Evolutionary conservation across 2,888 invertebrate genomes (phyloP), one percentile per base, ranked within the genome.

Genomic region (Plebejus argus): DNA sequence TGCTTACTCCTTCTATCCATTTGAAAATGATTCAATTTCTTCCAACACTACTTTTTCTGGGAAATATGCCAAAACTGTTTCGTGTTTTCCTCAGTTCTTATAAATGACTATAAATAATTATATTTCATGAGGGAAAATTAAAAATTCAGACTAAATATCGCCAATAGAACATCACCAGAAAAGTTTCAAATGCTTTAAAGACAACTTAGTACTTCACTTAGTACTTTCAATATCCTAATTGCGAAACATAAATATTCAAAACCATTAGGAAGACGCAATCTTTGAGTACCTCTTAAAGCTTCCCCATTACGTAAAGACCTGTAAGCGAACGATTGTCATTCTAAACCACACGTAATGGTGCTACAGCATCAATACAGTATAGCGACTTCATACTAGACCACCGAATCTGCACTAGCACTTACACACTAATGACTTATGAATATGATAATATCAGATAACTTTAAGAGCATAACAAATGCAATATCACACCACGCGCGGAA

Each of bases 261-360:
- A 66, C 66, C 66, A 66, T 33, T 28, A 66, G 28, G 28, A 33
- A 66, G 28, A 66, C 66, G 15, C 28, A 66, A 66, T 33, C 28
- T 15, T 15, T 15, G 66, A 66, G 66, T 66, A 23, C 23, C 4
- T 23, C 23, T 66, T 66, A 66, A 28, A 33, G 66, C 66, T 66
- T 66, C 66, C 61, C 61, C 66, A 66, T 66, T 66, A 66, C 66
- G 66, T 28, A 66, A 33, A 10, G 12, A 58, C 58, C 58, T 23
- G 61, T 66, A 28, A 33, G 28, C 66, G 66, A 61, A 12, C 61
- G 61, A 66, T 66, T 66, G 66, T 66, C 66, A 66, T 66, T 66
- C 15, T 33, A 66, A 66, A 15, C 28, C 6, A 33, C 18, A 28
- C 66, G 66, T 33, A 66, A 66, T 66, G 10, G 58, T 6, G 3